phyloP scores from a whole-genome alignment of 2,888 invertebrate species.

The Leptarthrus brevirostris region DNA sequence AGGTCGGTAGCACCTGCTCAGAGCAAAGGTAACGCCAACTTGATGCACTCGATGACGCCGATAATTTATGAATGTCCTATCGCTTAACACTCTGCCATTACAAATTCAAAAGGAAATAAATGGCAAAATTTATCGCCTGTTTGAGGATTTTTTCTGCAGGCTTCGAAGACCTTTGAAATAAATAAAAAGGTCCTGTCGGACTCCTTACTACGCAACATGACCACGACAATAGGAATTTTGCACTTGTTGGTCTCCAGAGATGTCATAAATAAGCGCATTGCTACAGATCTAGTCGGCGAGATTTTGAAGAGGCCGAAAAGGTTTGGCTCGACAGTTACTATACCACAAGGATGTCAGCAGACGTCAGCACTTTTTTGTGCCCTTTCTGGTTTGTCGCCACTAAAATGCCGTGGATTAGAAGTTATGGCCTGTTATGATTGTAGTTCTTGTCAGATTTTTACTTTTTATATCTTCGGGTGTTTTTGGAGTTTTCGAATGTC shows the following conservation, averaged over 20 bases:
- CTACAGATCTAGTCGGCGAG: slow-evolving; percentile 21
- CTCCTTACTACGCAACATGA: slow-evolving; percentile 36
- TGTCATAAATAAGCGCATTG: slow-evolving; percentile 51
- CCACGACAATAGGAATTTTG: slow-evolving; percentile 32
- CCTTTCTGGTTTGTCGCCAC: slow-evolving; percentile 40
- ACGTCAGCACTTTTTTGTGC: slow-evolving; percentile 45
- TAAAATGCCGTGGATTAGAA: slow-evolving; percentile 22
- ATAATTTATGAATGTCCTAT: slow-evolving; percentile 39
- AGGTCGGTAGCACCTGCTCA: background rate
- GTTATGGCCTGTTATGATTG: slow-evolving; percentile 48
- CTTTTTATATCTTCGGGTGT: slow-evolving; percentile 9
- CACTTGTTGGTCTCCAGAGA: slow-evolving; percentile 47
- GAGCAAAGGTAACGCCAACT: slow-evolving; percentile 9
- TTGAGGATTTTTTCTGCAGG: slow-evolving; percentile 14
- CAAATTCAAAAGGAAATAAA: slow-evolving; percentile 24
- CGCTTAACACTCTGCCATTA: slow-evolving; percentile 11
- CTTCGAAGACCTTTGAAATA: background rate
- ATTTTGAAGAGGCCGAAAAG: slow-evolving; percentile 37
- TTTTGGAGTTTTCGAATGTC: background rate
- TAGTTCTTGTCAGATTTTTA: slow-evolving; percentile 30
- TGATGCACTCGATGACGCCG: background rate
- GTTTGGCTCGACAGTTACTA: slow-evolving; percentile 20
- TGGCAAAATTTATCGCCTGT: slow-evolving; percentile 40
- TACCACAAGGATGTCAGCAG: slow-evolving; percentile 46
- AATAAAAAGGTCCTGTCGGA: background rate